Evolutionary conservation across 1,140 invertebrate genomes (phyloP).

Genomic region (Colletes latitarsis): DNA sequence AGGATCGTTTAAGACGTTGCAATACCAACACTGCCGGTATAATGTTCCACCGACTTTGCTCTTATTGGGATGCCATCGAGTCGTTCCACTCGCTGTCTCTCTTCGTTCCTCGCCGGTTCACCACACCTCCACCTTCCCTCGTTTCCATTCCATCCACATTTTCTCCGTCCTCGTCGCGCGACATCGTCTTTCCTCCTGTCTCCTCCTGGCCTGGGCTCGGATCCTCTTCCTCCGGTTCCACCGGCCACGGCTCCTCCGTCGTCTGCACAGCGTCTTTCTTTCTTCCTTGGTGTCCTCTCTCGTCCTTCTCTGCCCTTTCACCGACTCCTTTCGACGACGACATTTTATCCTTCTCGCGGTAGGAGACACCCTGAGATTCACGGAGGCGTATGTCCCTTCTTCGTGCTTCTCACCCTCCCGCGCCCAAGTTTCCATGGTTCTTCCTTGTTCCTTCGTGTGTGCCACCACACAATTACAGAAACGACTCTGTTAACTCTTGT

Average conservation of each 20-base stretch:
- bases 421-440: conserved; percentile 34
- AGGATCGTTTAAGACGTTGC: conserved; percentile 69
- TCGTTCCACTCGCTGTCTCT: conserved; percentile 62
- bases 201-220: neutral
- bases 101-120: conserved; percentile 32
- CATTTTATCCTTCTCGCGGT: conserved; percentile 45
- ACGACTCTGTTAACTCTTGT: conserved; percentile 52
- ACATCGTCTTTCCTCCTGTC: conserved; percentile 30
- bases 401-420: conserved; percentile 4
- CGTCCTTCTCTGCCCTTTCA: conserved; percentile 39
- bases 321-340: conserved; percentile 20
- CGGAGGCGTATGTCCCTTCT: conserved; percentile 44
- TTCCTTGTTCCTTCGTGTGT: conserved; percentile 45
- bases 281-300: conserved; percentile 34
- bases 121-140: conserved; percentile 25
- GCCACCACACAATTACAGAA: conserved; percentile 54
- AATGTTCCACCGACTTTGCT: conserved; percentile 68
- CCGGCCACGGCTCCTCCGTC: neutral
- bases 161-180: conserved; percentile 2
- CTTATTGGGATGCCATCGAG: conserved; percentile 71
- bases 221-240: conserved; percentile 4
- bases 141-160: conserved; percentile 50
- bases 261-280: neutral
- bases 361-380: conserved; percentile 46
- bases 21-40: conserved; percentile 68